Base-by-base conservation (phyloP, 2,888 invertebrate genomes). In the Drosophila gaucha region DNA sequence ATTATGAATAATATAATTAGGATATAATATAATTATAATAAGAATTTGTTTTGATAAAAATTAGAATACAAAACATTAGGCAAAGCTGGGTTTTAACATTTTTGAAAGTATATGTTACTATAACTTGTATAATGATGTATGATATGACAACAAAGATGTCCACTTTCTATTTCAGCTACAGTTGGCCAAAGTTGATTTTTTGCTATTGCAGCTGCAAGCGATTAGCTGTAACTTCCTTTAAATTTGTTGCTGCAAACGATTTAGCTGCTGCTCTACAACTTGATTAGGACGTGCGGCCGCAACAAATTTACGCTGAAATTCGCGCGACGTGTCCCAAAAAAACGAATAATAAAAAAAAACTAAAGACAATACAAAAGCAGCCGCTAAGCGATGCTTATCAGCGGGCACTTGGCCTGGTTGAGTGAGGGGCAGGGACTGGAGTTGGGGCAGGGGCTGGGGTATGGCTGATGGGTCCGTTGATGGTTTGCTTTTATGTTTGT, bases 261-360 rank as follows among this genome's bases (percentile, higher is more conserved):
- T 46, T 39, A 35, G 30, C 41, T 39, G 52, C 28, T 57, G 39
- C 67, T 47, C 50, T 57, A 67, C 73, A 76, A 72, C 73, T 74
- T 77, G 77, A 76, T 74, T 74, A 76, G 77, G 56, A 55, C 59
- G 71, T 71, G 59, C 36, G 36, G 67, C 60, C 62, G 65, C 55
- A 64, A 67, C 79, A 63, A 57, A 65, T 78, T 78, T 72, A 85
- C 82, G 67, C 82, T 39, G 79, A 82, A 78, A 75, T 87, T 65
- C 39, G 73, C 67, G 35, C 30, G 38, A 66, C 52, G 50, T 24
- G 18, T 41, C 26, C 38, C 38, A 44, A 54, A 70, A 62, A 63
- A 12, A n/a, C n/a, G n/a, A 20, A 20, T 20, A 41, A 46, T 6
- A 14, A 30, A 35, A 12, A 18, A 30, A 63, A 36, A 52, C 18